Base-by-base conservation (phyloP, 2,888 invertebrate genomes). In the Calliphora vomitoria region DNA sequence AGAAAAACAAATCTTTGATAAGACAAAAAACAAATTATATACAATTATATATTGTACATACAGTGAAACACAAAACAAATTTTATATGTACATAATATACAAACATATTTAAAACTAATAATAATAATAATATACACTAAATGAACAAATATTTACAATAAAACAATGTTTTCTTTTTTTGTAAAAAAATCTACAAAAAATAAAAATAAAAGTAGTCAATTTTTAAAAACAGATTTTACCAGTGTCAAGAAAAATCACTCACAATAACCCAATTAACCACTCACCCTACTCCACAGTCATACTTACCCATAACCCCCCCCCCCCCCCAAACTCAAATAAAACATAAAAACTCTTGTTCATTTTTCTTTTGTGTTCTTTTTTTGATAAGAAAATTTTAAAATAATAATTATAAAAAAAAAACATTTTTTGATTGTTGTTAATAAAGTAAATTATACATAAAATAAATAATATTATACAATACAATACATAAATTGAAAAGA, bases 31-130 rank as follows among this genome's bases (percentile, higher is more conserved):
- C 47, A 68, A 58, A 55, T 78, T 79, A 50, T 66, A 74, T 38
- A 58, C 87, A 87, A 82, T 83, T 78, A 44, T 35, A 78, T 62
- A 81, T 71, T 81, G 75, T 87, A 76, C 53, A 87, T 18, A 71
- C 50, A 88, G 80, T 81, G 76, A 83, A 87, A 69, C 15, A 78
- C 58, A 85, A 82, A 85, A 75, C 18, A 35, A 60, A 60, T 44
- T 71, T 71, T 78, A 74, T 74, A 82, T 78, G 71, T 85, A 84
- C 62, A 85, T 81, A 82, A 64, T 76, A 41, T 53, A 53, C 18
- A 85, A 82, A 50, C 55, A 50, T 62, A 78, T 44, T 62, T 44
- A 53, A 71, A 79, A 66, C 6, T 44, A 38, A 20, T 47, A 62
- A n/a, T n/a, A 1, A 47, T 71, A 44, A 71, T 53, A 44, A 25